Base-by-base conservation (phyloP, 1,140 invertebrate genomes). In the Phenacoccus solenopsis region DNA sequence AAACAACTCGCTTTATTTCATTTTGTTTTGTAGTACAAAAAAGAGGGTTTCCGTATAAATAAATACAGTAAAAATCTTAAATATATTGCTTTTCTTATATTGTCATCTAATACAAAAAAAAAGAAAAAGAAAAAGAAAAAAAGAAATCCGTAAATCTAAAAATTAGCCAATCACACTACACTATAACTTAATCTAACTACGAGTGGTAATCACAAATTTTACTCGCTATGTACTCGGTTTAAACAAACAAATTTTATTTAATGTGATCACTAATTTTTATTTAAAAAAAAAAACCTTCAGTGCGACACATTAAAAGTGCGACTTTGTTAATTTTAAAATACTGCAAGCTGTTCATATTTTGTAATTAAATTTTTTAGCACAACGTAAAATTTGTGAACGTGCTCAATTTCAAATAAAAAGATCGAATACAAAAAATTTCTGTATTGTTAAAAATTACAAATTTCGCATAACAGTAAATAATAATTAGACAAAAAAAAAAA, bases 21-120 rank as follows among this genome's bases (percentile, higher is more conserved):
- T 64, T 64, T 25, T 59, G 16, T 59, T 59, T 59, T 20, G 16
- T 5, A 64, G 59, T 64, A 64, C 59, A 64, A 64, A 64, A 64
- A 27, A 64, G 59, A 64, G 59, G 59, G 59, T 27, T 64, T 27
- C 20, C 20, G 38, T 64, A 64, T 25, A 64, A 64, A 64, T 64
- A 20, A 64, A 64, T 64, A 64, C 59, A 64, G 59, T 25, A 64
- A 64, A 64, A 64, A 64, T 64, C 59, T 64, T 64, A 64, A 64
- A 64, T 64, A 64, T 64, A 64, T 64, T 64, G 59, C 59, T 64
- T 64, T 64, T 64, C 59, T 64, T 64, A 64, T 64, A 64, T 64
- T 64, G 59, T 64, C 59, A 27, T 64, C 59, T 64, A 64, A 64
- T 64, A 64, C 59, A 64, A 64, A 64, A 64, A 27, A 64, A 64